Evolutionary conservation across 2,797 vertebrate species (phyloP).

Genomic region (Clarias fuscus): DNA sequence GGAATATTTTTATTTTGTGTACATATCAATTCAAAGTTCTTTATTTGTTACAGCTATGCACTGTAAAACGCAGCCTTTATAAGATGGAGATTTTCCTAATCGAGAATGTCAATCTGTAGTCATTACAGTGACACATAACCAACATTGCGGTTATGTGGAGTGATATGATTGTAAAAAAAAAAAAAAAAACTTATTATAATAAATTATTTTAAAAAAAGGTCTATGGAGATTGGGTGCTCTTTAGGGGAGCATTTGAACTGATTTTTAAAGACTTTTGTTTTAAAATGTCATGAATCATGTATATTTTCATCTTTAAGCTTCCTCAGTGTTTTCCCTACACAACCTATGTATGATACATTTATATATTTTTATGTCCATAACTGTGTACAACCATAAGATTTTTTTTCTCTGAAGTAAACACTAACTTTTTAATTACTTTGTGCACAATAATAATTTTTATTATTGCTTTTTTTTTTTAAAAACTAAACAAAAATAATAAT

Average conservation of each 20-base stretch:
- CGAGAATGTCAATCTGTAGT: conserved; percentile 96
- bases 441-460: conserved; percentile 67
- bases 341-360: conserved; percentile 83
- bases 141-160: conserved; percentile 92
- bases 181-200: conserved; percentile 24
- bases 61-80: conserved; percentile 99
- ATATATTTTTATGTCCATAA: conserved; percentile 86
- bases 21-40: conserved; percentile 90
- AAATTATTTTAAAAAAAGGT: conserved; percentile 43
- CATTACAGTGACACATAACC: conserved; percentile 86
- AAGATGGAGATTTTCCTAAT: conserved; percentile 93
- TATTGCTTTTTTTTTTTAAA: conserved; percentile 59
- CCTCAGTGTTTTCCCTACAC: conserved; percentile 75
- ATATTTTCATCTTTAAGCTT: conserved; percentile 74
- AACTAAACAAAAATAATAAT: not conserved
- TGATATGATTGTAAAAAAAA: conserved; percentile 91
- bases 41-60: conserved; percentile 99
- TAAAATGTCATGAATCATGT: conserved; percentile 68
- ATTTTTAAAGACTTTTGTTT: conserved; percentile 70
- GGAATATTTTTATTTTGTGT: conserved; percentile 99
- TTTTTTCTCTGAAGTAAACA: conserved; percentile 63
- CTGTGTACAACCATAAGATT: conserved; percentile 80
- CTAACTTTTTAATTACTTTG: conserved; percentile 48
- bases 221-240: conserved; percentile 70
- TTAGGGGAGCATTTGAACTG: conserved; percentile 75